Conservation (phyloP, 2,113 vertebrate species). For the Pongo abelii region DNA sequence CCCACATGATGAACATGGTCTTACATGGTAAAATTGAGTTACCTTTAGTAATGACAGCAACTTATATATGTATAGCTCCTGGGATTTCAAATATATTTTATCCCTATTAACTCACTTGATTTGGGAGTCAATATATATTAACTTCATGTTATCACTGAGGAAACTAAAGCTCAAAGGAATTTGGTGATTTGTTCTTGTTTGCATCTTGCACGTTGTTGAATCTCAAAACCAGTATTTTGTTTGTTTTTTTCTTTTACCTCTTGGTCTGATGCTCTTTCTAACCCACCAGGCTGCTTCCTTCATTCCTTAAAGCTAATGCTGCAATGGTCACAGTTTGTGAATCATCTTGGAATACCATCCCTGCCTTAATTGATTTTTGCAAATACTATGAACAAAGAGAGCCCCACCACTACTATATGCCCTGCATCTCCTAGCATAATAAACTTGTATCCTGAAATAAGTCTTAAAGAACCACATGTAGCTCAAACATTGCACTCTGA, state of each 20-base stretch:
- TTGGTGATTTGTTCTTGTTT: not conserved
- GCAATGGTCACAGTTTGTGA: not conserved
- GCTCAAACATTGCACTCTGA: not conserved
- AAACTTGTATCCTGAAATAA: not conserved
- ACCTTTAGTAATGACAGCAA: not conserved
- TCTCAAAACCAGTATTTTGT: not conserved
- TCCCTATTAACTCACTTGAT: not conserved
- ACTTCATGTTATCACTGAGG: not conserved
- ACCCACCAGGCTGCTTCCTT: not conserved
- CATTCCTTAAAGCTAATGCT: not conserved
- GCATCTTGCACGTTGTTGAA: not conserved
- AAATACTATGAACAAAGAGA: constrained; percentile 4
- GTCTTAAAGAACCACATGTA: not conserved
- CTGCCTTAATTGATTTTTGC: not conserved
- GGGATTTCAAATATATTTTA: constrained; percentile 28
- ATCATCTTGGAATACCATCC: not conserved
- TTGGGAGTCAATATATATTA: not conserved
- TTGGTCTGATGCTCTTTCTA: not conserved
- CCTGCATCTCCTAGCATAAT: not conserved
- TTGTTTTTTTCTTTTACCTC: not conserved
- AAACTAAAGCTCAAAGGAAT: not conserved
- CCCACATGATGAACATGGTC: not conserved
- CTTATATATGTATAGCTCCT: not conserved
- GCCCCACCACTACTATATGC: not conserved
- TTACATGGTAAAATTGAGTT: not conserved